Evolutionary conservation across 1,140 invertebrate species (phyloP), one percentile per base, ranked within the genome.

Genomic region (Oncopodura yosiiana): DNA sequence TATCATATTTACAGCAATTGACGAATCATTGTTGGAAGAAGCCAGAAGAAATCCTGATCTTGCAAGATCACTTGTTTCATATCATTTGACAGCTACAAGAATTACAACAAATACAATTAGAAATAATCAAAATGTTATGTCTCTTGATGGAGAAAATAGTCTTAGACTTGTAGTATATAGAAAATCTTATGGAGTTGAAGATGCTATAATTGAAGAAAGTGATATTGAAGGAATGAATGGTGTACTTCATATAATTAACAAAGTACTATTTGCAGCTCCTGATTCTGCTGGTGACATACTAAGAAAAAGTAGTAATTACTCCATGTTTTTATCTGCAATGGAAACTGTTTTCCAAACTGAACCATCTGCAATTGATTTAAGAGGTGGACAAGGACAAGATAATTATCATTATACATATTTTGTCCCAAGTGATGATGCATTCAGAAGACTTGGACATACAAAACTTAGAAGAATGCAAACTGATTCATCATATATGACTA

Each of bases 151-250:
- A 49, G 67, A 69, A 48, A 68, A 72, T 45, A 62, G 67, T 9
- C 57, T 75, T 3, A 60, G 74, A 3, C 60, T 76, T 0, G 4
- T 50, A 5, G 56, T 67, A 5, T 72, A 73, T 53, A 60, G 72
- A 9, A 71, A 71, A 37, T 63, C 61, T 4, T 60, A 68, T 2
- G 72, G 72, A 8, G 71, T 76, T 1, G 74, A 75, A 58, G 67
- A 72, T 27, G 73, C 74, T 0, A 65, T 71, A 14, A 69, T 77
- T 24, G 68, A 70, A 26, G 66, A 70, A 38, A 52, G 65, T 0
- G 71, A 77, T 58, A 67, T 74, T 44, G 71, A 75, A 43, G 73
- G 73, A 9, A 72, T 72, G 21, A 78, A 79, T 62, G 77, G 78
- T 4, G 70, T 77, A 2, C 65, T 79, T 36, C 77, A 79, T 59